phyloP scores from a whole-genome alignment of 1,140 invertebrate genomes.

The Heterodera schachtii region DNA sequence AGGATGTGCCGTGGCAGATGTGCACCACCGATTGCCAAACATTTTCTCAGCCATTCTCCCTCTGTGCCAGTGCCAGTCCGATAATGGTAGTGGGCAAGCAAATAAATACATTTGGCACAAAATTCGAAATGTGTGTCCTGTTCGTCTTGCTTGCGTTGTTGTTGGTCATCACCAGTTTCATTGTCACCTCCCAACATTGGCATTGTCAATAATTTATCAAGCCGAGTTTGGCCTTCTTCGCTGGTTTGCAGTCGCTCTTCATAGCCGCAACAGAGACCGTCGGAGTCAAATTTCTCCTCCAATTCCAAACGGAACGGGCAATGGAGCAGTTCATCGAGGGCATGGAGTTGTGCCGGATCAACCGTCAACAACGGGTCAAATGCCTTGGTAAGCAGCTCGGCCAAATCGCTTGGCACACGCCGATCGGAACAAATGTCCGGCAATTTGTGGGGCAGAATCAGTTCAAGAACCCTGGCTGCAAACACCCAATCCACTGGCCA shows the following conservation, averaged over 20 bases:
- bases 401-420: conserved; percentile 33
- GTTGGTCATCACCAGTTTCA: background rate
- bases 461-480: conserved; percentile 35
- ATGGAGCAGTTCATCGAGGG: conserved; percentile 4
- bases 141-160: background rate
- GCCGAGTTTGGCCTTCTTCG: conserved; percentile 5
- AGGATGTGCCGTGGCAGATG: conserved; percentile 17
- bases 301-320: conserved; percentile 24
- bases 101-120: conserved; percentile 36
- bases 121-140: background rate
- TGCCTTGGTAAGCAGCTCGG: conserved; percentile 23
- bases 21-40: conserved; percentile 26
- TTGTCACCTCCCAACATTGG: no score
- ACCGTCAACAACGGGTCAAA: conserved; percentile 33
- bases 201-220: background rate
- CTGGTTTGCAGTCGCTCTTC: conserved; percentile 12
- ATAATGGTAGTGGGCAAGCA: conserved; percentile 27
- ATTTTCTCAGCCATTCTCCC: conserved; percentile 17
- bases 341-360: background rate
- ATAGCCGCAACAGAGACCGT: conserved; percentile 25
- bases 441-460: conserved; percentile 26
- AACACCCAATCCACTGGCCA: conserved; percentile 34
- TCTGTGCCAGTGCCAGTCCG: conserved; percentile 26
- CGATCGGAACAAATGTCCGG: conserved; percentile 27
- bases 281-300: conserved; percentile 22